Conservation (phyloP, 30 jellyfish, hydroid and myxozoan genomes). For the Aurelia sp. region DNA sequence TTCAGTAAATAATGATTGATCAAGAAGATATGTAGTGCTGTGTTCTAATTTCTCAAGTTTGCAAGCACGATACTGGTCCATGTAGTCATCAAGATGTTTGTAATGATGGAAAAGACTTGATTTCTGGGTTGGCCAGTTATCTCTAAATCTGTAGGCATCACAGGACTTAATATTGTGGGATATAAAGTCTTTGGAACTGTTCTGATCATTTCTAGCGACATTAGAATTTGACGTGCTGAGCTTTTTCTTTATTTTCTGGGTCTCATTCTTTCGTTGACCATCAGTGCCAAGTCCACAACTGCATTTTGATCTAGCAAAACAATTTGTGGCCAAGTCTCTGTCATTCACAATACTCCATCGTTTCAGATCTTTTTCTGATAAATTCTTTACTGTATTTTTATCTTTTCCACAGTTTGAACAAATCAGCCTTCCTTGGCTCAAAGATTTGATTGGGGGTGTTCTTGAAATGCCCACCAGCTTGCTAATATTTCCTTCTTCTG, state of each 20-base stretch:
- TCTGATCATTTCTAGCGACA: conserved; percentile 7
- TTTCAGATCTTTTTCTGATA: conserved; percentile 21
- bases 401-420: conserved; percentile 48
- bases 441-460: neutral
- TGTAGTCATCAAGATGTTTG: conserved; percentile 13
- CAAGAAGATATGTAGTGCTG: conserved; percentile 14
- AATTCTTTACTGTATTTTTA: neutral
- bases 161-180: conserved; percentile 50
- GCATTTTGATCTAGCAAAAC: neutral
- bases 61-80: conserved; percentile 27
- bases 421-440: neutral
- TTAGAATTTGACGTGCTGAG: neutral
- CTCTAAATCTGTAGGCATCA: conserved; percentile 23
- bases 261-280: conserved; percentile 4
- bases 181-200: conserved; percentile 42
- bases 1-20: conserved; percentile 35
- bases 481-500: conserved; percentile 15
- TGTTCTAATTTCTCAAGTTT: conserved; percentile 29
- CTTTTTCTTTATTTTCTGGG: conserved; percentile 2
- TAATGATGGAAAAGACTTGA: conserved; percentile 18
- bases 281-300: conserved; percentile 15
- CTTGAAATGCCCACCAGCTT: conserved; percentile 10
- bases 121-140: conserved; percentile 4
- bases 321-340: neutral
- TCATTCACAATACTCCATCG: conserved; percentile 14